These are phyloP conservation scores for Calliopsis andreniformis DNA, from an alignment of 1,140 invertebrate species.

Conservation along the genomic window DNA sequence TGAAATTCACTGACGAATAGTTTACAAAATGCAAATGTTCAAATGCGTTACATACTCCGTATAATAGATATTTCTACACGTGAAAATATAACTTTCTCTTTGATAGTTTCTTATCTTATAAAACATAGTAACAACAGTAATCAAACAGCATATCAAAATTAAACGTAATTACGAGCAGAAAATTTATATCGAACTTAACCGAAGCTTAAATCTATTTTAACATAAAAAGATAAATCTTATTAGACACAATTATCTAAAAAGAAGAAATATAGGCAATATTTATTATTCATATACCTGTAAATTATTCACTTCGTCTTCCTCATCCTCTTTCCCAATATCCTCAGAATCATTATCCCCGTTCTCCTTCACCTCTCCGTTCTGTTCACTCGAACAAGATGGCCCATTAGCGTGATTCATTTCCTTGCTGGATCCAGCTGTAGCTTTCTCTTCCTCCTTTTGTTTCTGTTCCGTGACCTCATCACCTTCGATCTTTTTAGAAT, in stretches of 20 bases:
- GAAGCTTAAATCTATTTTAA: too few species aligned
- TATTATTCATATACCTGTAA: slow-evolving; percentile 83
- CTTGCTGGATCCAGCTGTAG: slow-evolving; percentile 45
- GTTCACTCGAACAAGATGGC: slow-evolving; percentile 58
- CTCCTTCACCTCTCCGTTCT: slow-evolving; percentile 76
- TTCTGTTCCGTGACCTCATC: slow-evolving; percentile 31
- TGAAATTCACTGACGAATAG: too few species aligned
- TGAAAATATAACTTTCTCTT: too few species aligned
- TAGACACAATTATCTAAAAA: neutral
- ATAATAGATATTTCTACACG: too few species aligned
- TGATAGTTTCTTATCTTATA: too few species aligned
- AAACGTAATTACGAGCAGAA: too few species aligned
- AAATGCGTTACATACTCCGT: too few species aligned
- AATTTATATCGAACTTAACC: too few species aligned
- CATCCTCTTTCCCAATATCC: slow-evolving; percentile 75
- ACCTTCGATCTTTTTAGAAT: slow-evolving; percentile 29
- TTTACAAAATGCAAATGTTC: too few species aligned
- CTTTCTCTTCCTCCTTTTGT: slow-evolving; percentile 49
- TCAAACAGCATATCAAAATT: too few species aligned
- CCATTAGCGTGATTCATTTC: slow-evolving; percentile 42
- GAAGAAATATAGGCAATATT: neutral
- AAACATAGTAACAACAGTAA: too few species aligned
- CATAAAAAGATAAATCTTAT: too few species aligned
- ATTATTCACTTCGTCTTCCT: slow-evolving; percentile 82
- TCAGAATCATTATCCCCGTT: slow-evolving; percentile 76